Base-by-base conservation (phyloP, 2,113 vertebrate species). In the Tor tambroides region DNA sequence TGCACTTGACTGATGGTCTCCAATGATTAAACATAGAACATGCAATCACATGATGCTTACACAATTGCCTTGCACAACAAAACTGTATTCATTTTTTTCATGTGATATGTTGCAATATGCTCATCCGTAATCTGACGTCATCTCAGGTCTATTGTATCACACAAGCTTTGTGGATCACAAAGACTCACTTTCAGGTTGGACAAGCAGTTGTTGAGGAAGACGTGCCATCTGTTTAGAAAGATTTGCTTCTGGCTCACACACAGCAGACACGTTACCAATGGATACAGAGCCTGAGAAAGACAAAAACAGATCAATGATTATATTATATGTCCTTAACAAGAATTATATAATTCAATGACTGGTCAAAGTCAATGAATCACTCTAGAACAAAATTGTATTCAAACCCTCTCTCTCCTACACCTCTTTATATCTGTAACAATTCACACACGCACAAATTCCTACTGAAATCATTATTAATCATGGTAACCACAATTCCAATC, bases 231-330 rank as follows among this genome's bases (percentile, higher is more conserved):
- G 93, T 96, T 97, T 89, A 99, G 94, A 89, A 99, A 99, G 91
- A 99, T 96, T 90, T 97, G 97, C 93, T 99, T 99, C 94, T 99
- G 98, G 93, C 97, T 99, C 94, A 99, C 98, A 89, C 98, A 99
- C 86, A 99, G 96, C 84, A 99, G 95, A 91, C 98, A 99, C 0
- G 98, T 99, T 85, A 99, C 97, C 95, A 99, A 93, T 19, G 98
- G 98, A 92, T 99, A 99, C 91, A 99, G 92, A 74, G 98, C 98
- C 98, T 99, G 92, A 89, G 93, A 91, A 26, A 80, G 6, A 46
- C 2, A 28, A 76, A 80, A 23, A n/a, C 26, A 79, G 17, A 30
- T 79, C 49, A 79, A 15, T 54, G 26, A 5, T 79, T 79, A 19
- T 1, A 21, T 35, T 23, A 56, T 26, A 54, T 17, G 26, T 23